Percentiles rank a stretch among this genome's conserved stretches.
Evolutionary conservation across 2,797 vertebrate genomes (phyloP).

Genomic region (Okamejei kenojei): DNA sequence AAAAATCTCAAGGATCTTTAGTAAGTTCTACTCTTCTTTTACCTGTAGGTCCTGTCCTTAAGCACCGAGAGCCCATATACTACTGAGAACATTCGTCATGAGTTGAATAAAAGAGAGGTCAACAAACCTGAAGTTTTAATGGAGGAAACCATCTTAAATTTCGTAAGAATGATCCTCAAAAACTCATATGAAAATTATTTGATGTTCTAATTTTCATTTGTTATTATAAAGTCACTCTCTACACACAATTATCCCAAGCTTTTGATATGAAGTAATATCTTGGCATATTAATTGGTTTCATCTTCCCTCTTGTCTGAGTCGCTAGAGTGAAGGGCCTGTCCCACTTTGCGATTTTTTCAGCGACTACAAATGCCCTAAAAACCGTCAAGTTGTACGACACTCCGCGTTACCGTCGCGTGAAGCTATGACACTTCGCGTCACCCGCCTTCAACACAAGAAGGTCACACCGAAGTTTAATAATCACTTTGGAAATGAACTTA

Average conservation of each 20-base stretch:
- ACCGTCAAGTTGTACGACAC: no score
- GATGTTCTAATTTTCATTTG: not conserved
- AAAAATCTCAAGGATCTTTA: not conserved
- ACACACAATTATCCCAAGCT: not conserved
- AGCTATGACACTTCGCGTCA: no score
- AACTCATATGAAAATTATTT: not conserved
- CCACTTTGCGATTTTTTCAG: no score
- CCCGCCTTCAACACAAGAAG: no score
- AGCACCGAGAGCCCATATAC: not conserved
- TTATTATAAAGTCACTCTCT: not conserved
- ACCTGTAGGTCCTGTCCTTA: not conserved
- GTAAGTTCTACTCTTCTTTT: not conserved
- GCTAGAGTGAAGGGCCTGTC: not conserved
- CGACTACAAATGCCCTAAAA: no score
- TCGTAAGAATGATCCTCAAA: slow-evolving; percentile 23
- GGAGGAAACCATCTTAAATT: slow-evolving; percentile 3
- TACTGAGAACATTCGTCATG: not conserved
- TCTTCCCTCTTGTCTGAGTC: not conserved
- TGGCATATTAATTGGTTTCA: not conserved
- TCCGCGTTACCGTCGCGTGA: no score
- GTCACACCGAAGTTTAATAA: no score
- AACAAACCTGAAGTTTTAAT: not conserved
- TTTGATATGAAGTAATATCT: not conserved
- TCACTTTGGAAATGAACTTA: no score
- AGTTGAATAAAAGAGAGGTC: slow-evolving; percentile 7